Conservation (phyloP, 2,113 vertebrate species). For the Athene noctua region DNA sequence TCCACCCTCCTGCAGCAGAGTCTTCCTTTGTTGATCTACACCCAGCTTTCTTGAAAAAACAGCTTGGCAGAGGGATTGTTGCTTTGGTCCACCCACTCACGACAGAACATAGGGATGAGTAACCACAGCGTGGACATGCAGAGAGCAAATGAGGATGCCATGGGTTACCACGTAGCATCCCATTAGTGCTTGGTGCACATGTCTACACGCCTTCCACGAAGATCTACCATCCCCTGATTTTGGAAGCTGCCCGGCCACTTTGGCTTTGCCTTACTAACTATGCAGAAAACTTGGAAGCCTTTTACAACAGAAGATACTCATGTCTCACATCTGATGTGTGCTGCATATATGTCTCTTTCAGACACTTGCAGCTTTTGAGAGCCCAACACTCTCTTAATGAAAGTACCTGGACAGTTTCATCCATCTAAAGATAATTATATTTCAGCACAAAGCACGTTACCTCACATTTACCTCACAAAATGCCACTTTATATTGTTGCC, state of each 20-base stretch:
- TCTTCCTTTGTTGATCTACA: background rate
- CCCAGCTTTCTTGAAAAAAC: background rate
- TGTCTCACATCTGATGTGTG: background rate
- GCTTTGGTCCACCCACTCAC: background rate
- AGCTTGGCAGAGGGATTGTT: background rate
- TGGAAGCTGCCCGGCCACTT: background rate
- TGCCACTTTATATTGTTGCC: background rate
- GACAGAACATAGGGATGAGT: background rate
- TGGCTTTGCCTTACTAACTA: background rate
- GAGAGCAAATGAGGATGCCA: rapidly evolving
- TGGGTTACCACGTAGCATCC: background rate
- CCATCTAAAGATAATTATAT: background rate
- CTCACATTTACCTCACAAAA: background rate
- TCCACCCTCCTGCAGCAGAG: background rate
- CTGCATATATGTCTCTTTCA: background rate
- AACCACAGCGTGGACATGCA: rapidly evolving
- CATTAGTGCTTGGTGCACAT: rapidly evolving
- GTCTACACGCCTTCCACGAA: background rate
- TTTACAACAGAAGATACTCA: background rate
- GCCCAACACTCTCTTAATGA: background rate
- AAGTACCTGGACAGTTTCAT: background rate
- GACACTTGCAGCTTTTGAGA: background rate
- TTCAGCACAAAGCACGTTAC: background rate
- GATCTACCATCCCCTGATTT: background rate
- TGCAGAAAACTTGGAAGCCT: background rate